Percentiles rank a stretch among this genome's conserved stretches.
phyloP scores from a whole-genome alignment of 1,140 invertebrate genomes.

The Maniola jurtina region DNA sequence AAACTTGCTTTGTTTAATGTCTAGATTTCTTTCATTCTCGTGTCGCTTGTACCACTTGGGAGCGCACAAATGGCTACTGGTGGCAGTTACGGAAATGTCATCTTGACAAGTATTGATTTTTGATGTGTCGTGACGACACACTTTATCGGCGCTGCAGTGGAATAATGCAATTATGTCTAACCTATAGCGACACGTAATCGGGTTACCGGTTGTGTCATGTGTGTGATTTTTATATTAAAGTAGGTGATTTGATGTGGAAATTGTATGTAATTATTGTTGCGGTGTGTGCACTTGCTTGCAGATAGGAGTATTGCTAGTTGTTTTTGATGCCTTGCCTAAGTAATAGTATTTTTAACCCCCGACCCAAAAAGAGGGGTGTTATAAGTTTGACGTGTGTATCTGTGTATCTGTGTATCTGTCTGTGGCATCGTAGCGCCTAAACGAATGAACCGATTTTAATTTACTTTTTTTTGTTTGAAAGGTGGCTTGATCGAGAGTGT shows the following conservation, averaged over 20 bases:
- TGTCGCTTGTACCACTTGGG: conserved; percentile 3
- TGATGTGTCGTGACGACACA: conserved; percentile 15
- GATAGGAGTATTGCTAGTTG: background rate
- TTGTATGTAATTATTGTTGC: conserved; percentile 1
- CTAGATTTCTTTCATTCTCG: no score
- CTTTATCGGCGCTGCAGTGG: conserved; percentile 14
- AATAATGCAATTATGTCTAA: conserved; percentile 22
- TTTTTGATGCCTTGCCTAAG: background rate
- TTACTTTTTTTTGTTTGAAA: no score
- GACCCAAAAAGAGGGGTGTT: no score
- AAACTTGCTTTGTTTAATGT: no score
- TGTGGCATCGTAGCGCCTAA: no score
- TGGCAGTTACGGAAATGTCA: conserved; percentile 11
- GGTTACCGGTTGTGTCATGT: conserved; percentile 3
- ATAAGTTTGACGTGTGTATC: no score
- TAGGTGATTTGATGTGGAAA: background rate
- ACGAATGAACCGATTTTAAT: no score
- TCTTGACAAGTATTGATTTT: conserved; percentile 24
- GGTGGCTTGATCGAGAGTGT: no score
- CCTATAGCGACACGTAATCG: conserved; percentile 3
- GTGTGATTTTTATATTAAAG: background rate
- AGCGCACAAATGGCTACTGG: conserved; percentile 3
- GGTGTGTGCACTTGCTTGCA: background rate
- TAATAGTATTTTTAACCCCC: no score
- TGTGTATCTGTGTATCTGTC: no score